A percentile compares a stretch with the other conserved stretches of the same genome.
These are phyloP conservation scores for Stichodactyla mertensii DNA, from an alignment of 64 coral and sea anemone genomes.

Conservation along the genomic window DNA sequence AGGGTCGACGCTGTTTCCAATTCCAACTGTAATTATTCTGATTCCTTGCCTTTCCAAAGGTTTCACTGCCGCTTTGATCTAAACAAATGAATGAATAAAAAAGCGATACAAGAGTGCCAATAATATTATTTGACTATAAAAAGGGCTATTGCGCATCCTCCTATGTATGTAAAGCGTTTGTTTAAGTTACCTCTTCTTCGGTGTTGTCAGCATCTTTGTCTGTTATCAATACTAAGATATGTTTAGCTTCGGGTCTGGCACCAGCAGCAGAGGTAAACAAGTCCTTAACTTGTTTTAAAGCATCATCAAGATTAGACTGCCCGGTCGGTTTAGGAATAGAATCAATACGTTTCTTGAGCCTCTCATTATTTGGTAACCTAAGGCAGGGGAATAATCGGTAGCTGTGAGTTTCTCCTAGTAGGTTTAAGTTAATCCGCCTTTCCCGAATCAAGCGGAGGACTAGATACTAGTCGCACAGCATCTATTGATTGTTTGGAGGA, in stretches of 20 bases:
- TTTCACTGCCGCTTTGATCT: not conserved
- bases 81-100: not conserved
- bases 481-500: too few relatives aligned
- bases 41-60: constrained; percentile 21
- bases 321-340: not conserved
- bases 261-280: constrained; percentile 17
- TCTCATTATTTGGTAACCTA: constrained; percentile 27
- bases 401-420: too few relatives aligned
- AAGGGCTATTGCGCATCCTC: not conserved
- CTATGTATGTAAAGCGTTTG: not conserved
- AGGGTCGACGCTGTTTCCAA: constrained; percentile 31
- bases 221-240: constrained; percentile 37
- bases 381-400: not conserved
- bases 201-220: constrained; percentile 47
- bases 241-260: constrained; percentile 31
- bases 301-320: constrained; percentile 14
- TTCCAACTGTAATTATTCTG: constrained; percentile 36
- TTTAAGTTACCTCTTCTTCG: constrained; percentile 31
- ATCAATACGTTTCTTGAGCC: constrained; percentile 26
- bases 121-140: not conserved
- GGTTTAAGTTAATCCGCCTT: too few relatives aligned
- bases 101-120: too few relatives aligned
- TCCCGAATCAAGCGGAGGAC: too few relatives aligned
- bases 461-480: too few relatives aligned
- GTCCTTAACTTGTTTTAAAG: constrained; percentile 26